These are phyloP conservation scores for Muscicapa adusta DNA, from an alignment of 2,113 vertebrate species.

Conservation along the genomic window DNA sequence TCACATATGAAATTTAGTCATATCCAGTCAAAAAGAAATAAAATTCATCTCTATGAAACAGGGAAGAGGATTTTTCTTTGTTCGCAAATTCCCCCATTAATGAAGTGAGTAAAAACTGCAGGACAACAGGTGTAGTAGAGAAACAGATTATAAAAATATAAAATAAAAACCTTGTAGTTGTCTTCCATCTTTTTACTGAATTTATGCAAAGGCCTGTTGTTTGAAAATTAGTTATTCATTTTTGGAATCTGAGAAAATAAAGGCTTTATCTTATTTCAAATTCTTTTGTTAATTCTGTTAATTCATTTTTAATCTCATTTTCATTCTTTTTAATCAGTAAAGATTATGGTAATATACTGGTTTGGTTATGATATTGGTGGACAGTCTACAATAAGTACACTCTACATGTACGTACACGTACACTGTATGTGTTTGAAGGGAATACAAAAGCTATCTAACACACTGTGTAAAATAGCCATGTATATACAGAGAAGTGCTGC, in stretches of 20 bases:
- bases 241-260: background rate
- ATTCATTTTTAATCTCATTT: background rate
- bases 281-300: background rate
- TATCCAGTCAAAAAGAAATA: background rate
- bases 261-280: background rate
- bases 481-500: background rate
- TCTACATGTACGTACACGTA: too few relatives aligned
- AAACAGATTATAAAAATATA: background rate
- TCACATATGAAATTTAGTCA: background rate
- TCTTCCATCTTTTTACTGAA: background rate
- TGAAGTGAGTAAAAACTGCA: background rate
- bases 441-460: background rate
- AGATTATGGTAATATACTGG: background rate
- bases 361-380: background rate
- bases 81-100: background rate
- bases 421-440: rapidly evolving
- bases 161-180: background rate
- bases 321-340: background rate
- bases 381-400: background rate
- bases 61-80: background rate
- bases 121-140: background rate
- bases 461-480: background rate
- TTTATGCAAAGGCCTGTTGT: background rate
- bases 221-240: background rate
- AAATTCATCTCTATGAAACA: background rate